Evolutionary conservation across 2,888 invertebrate genomes (phyloP).

Genomic region (Tiliacea citrago): DNA sequence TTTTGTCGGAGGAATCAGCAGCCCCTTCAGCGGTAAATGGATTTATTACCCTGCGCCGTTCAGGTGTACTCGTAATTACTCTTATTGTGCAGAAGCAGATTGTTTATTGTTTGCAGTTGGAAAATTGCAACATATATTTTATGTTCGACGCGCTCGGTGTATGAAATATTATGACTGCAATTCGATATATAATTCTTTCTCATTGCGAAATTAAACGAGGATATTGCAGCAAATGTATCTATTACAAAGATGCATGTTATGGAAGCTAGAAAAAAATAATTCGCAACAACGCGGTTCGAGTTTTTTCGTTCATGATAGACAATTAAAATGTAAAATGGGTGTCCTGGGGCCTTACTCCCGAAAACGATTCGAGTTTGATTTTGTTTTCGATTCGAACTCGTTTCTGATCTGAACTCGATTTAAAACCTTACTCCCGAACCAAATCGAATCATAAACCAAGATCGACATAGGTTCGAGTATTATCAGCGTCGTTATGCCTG

Average conservation of each 20-base stretch:
- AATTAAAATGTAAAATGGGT: too few relatives aligned
- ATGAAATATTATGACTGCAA: slow-evolving; percentile 63
- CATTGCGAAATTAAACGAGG: slow-evolving; percentile 34
- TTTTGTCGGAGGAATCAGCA: slow-evolving; percentile 85
- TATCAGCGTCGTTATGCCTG: too few relatives aligned
- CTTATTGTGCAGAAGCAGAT: slow-evolving; percentile 81
- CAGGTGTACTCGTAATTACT: slow-evolving; percentile 86
- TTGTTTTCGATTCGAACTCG: too few relatives aligned
- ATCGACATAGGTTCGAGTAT: too few relatives aligned
- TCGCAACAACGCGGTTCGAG: background rate
- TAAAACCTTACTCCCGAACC: too few relatives aligned
- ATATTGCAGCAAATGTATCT: slow-evolving; percentile 27
- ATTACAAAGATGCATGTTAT: slow-evolving; percentile 22
- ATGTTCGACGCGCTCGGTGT: slow-evolving; percentile 43
- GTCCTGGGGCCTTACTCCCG: too few relatives aligned
- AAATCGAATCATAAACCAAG: too few relatives aligned
- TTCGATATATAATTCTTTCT: slow-evolving; percentile 47
- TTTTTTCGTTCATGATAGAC: background rate
- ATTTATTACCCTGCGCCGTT: slow-evolving; percentile 85
- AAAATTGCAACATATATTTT: slow-evolving; percentile 75
- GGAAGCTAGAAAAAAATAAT: background rate
- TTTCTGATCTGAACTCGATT: too few relatives aligned
- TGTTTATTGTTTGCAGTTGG: slow-evolving; percentile 82
- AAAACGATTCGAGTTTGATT: too few relatives aligned
- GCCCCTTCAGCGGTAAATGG: slow-evolving; percentile 86